A percentile compares a stretch with the other conserved stretches of the same genome.
Evolutionary conservation across 2,113 vertebrate genomes (phyloP).

Genomic region (Ammospiza caudacuta): DNA sequence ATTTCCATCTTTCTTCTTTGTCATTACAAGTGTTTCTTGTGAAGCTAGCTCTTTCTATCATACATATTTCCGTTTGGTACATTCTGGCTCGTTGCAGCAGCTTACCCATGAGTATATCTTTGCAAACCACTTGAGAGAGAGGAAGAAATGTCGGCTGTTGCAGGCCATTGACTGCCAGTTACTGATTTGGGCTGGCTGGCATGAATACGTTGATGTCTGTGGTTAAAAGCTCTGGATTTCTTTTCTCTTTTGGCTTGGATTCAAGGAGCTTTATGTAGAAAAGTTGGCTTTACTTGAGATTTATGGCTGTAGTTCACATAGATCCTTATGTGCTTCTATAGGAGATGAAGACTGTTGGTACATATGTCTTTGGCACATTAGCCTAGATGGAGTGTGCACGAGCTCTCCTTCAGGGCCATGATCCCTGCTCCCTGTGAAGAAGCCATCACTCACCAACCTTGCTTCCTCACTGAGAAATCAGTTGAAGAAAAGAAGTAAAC

Average conservation of each 20-base stretch:
- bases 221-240: conserved; percentile 30
- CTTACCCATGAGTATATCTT: not conserved
- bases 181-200: conserved; percentile 7
- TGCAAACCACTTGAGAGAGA: not conserved
- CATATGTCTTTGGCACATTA: fast-evolving
- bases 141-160: conserved; percentile 18
- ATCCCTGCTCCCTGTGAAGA: not conserved
- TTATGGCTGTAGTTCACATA: not conserved
- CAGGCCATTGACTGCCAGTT: not conserved
- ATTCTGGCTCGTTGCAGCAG: not conserved
- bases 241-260: not conserved
- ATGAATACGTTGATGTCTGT: not conserved
- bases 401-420: not conserved
- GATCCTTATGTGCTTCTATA: not conserved
- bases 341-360: not conserved
- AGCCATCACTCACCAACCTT: fast-evolving
- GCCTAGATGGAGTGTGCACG: fast-evolving
- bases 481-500: not conserved
- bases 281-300: not conserved
- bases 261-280: not conserved
- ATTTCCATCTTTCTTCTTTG: not conserved
- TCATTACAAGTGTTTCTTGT: not conserved
- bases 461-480: not conserved
- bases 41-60: not conserved
- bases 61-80: not conserved